phyloP scores from a whole-genome alignment of 2,113 vertebrate species.

The Cheirogaleus medius region DNA sequence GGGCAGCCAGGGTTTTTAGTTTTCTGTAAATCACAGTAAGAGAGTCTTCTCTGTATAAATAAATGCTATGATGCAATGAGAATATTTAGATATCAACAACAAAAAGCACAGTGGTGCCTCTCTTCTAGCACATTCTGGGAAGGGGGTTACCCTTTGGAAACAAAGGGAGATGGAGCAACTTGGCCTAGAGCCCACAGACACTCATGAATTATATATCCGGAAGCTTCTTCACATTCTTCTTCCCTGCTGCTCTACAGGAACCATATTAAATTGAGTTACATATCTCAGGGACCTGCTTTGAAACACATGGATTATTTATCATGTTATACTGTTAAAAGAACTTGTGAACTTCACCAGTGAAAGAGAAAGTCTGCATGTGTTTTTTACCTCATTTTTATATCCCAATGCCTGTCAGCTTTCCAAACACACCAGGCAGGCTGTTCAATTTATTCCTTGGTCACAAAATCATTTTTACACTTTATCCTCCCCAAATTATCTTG shows the following conservation, averaged over 20 bases:
- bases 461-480: constrained; percentile 29
- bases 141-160: background rate
- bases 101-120: background rate
- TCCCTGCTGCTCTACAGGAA: background rate
- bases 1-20: background rate
- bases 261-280: constrained; percentile 30
- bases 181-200: background rate
- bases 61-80: background rate
- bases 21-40: background rate
- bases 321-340: background rate
- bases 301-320: constrained; percentile 3
- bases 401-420: background rate
- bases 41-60: background rate
- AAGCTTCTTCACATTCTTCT: constrained; percentile 14
- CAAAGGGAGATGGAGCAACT: background rate
- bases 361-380: background rate
- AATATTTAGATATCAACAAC: background rate
- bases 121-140: background rate
- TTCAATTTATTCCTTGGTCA: background rate
- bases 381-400: constrained; percentile 37
- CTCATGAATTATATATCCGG: background rate
- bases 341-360: constrained; percentile 28
- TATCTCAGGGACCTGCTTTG: background rate
- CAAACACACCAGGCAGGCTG: background rate
- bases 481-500: background rate